Evolutionary conservation across 2,113 vertebrate genomes (phyloP).

Genomic region (Zingel zingel): DNA sequence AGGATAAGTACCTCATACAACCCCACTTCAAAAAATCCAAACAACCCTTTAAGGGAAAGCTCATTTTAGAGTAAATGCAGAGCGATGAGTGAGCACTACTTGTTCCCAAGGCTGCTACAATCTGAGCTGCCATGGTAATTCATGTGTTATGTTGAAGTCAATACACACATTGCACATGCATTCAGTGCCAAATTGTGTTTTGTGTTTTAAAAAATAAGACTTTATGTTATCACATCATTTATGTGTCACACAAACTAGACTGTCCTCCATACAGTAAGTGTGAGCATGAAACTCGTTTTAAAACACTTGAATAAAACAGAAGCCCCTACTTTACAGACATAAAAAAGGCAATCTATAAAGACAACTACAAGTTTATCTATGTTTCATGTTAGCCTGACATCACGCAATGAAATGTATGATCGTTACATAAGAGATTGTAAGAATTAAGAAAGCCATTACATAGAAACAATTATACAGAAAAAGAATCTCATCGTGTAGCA

Average conservation of each 20-base stretch:
- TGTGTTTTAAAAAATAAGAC: background rate
- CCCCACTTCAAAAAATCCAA: too few species aligned
- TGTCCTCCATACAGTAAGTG: background rate
- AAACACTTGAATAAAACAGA: background rate
- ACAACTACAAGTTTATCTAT: background rate
- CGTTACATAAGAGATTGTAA: background rate
- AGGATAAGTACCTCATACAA: too few species aligned
- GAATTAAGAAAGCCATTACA: background rate
- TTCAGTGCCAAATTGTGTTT: background rate
- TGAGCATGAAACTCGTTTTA: background rate
- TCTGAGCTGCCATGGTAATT: background rate
- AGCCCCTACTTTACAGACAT: background rate
- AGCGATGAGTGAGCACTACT: background rate
- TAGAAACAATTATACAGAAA: background rate
- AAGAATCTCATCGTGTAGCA: background rate
- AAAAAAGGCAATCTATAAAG: background rate
- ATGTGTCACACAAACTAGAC: background rate
- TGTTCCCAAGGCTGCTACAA: background rate
- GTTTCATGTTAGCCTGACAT: background rate
- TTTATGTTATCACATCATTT: background rate
- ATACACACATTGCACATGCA: background rate
- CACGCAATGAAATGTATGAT: background rate
- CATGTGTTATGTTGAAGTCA: background rate
- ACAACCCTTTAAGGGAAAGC: too few species aligned
- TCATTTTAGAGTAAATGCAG: constrained; percentile 2